Conservation (phyloP, 2,113 vertebrate species). For the Microtus richardsoni region DNA sequence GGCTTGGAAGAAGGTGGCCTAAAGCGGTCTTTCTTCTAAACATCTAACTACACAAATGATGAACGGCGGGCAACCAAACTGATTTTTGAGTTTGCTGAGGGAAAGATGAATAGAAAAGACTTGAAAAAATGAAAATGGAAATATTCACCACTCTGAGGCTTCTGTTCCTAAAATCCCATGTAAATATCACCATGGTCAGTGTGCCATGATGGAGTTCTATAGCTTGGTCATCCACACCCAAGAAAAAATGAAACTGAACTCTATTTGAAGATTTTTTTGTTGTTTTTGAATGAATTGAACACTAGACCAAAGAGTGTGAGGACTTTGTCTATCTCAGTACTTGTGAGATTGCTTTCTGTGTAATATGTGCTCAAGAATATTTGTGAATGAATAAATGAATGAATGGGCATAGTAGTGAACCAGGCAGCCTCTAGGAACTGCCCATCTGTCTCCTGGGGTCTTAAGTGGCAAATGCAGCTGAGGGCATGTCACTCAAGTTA, state of each 20-base stretch:
- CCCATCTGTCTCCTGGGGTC: background rate
- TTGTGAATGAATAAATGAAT: constrained; percentile 27
- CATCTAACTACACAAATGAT: background rate
- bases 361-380: background rate
- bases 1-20: background rate
- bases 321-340: background rate
- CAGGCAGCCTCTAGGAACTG: background rate
- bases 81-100: constrained; percentile 43
- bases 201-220: background rate
- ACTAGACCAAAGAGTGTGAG: background rate
- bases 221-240: background rate
- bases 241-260: background rate
- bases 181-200: background rate
- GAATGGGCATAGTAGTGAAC: background rate
- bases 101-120: constrained; percentile 44
- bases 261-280: background rate
- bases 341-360: background rate
- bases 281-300: background rate
- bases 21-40: background rate
- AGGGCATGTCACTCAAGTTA: background rate
- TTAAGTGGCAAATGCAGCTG: background rate
- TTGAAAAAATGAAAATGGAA: constrained; percentile 5
- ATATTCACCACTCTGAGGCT: background rate
- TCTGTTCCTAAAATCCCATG: background rate
- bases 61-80: background rate